Percentiles rank a stretch among this genome's conserved stretches.
phyloP scores from a whole-genome alignment of 2,113 vertebrate species.

The Eubucco bourcierii region DNA sequence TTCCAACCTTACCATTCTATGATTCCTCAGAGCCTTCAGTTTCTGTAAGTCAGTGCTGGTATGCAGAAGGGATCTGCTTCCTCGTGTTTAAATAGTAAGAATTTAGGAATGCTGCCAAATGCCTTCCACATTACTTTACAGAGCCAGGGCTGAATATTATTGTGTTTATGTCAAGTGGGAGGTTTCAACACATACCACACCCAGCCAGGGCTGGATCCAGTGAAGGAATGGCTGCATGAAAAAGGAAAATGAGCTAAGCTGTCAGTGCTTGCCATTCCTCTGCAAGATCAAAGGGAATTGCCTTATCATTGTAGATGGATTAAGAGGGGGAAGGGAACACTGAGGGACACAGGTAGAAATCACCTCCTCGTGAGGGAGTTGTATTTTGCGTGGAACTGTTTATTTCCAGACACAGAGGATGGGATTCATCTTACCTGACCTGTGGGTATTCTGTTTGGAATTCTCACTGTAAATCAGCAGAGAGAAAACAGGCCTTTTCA shows the following conservation, averaged over 20 bases:
- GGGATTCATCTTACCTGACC: background rate
- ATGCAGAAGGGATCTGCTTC: constrained; percentile 14
- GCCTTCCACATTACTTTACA: constrained; percentile 4
- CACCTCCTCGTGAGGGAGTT: background rate
- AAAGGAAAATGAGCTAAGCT: background rate
- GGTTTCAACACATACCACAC: background rate
- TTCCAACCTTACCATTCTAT: no score
- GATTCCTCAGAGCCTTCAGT: background rate
- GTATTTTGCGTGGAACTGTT: background rate
- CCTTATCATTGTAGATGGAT: background rate
- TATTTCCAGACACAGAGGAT: background rate
- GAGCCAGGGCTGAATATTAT: background rate
- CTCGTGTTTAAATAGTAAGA: background rate
- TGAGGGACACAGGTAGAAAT: background rate
- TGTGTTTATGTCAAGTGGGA: background rate
- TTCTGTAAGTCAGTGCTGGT: background rate
- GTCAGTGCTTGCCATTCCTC: background rate
- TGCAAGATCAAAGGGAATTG: background rate
- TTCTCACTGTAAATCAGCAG: background rate
- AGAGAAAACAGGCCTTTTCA: background rate
- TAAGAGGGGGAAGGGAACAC: background rate
- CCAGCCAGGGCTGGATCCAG: background rate
- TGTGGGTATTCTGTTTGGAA: background rate
- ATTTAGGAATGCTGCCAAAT: constrained; percentile 13
- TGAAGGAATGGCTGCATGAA: background rate